Evolutionary conservation across 2,113 vertebrate genomes (phyloP), one percentile per base, ranked within the genome.

Genomic region (Callionymus lyra): DNA sequence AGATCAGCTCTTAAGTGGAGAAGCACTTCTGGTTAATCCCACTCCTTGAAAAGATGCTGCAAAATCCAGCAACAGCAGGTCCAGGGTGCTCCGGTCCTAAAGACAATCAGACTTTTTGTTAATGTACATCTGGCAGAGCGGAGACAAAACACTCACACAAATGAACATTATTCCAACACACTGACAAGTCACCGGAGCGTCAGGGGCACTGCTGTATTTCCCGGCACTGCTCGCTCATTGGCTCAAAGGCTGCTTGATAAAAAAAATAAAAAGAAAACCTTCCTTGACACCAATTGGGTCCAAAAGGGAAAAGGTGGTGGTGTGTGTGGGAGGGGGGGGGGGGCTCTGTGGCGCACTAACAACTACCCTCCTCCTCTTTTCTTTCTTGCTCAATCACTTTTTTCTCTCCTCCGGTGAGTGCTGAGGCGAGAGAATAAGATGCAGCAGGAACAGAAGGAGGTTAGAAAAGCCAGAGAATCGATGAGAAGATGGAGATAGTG

Each of bases 161-260:
- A 59, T 70, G 61, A 74, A 60, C 68, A 80, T 70, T 66, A 60
- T 58, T 70, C 66, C 60, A 34, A 63, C 64, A 54, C 73, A 53
- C 63, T 69, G 82, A 59, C 49, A 63, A 79, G 56, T 56, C 63
- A 59, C 66, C 63, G 47, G 68, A 57, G 72, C 71, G 8, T 27
- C 4, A 44, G 71, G 43, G 78, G 55, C 66, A 56, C 79, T 85
- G 82, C 80, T 85, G 84, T 79, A 79, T 81, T 83, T 81, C 73
- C 77, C 82, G 76, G 80, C 75, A 74, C 70, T 68, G 79, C 39
- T 10, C 14, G 6, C 57, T 76, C 63, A 85, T 86, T 86, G 82
- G 84, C 47, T 64, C 50, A 59, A 6, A 40, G 61, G 47, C 59
- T 21, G 33, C 70, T 82, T 79, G 70, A 71, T 77, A 72, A 77